These are phyloP conservation scores for Ptyas mucosa DNA, from an alignment of 2,113 vertebrate species.

Conservation along the genomic window DNA sequence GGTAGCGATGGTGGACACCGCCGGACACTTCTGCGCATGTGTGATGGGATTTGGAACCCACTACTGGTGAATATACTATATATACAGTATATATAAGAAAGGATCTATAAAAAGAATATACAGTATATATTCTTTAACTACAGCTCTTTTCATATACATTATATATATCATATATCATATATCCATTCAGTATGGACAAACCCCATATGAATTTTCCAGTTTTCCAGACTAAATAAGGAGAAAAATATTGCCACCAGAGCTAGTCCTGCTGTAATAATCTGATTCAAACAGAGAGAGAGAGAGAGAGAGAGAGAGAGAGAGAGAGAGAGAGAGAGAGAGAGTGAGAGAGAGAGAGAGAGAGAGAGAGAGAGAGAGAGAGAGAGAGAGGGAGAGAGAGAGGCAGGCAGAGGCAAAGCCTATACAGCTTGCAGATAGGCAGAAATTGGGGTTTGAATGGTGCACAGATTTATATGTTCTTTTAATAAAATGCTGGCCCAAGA, in stretches of 20 bases:
- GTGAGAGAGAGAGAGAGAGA: too few species aligned
- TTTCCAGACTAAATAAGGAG: background rate
- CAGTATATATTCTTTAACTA: background rate
- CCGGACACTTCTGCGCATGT: too few species aligned
- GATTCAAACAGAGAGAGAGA: background rate
- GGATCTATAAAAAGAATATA: conserved; percentile 9
- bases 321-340: too few species aligned
- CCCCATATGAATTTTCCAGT: background rate
- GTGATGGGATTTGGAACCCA: too few species aligned
- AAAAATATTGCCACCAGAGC: background rate
- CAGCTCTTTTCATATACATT: too few species aligned
- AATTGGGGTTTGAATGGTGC: background rate
- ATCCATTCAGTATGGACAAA: conserved; percentile 7
- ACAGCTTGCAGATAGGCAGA: background rate
- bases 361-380: too few species aligned
- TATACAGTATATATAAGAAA: background rate
- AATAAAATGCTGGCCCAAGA: background rate
- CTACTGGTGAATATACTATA: too few species aligned
- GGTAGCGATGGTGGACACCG: too few species aligned
- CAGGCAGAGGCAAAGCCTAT: background rate
- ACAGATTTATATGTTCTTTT: background rate
- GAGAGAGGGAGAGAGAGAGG: too few species aligned
- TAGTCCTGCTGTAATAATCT: background rate
- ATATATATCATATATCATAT: background rate
- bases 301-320: too few species aligned